Conservation (phyloP, 2,113 vertebrate species). For the Zosterops pallidus region DNA sequence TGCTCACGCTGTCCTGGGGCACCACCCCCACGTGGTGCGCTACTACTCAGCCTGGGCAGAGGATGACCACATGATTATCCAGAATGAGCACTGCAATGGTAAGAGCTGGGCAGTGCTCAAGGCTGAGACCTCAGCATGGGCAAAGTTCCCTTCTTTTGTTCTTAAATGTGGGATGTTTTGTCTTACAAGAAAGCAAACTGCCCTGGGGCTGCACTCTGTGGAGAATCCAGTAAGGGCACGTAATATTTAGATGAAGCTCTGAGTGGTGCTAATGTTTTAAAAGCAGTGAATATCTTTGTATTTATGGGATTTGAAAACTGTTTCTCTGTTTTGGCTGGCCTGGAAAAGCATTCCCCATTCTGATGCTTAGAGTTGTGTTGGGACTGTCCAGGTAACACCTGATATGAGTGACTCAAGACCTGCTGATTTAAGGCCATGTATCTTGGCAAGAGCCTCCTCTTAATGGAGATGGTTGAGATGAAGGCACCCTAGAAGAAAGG, state of each 20-base stretch:
- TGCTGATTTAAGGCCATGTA: background rate
- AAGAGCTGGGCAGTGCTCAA: background rate
- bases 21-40: conserved; percentile 94
- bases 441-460: background rate
- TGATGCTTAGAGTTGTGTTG: background rate
- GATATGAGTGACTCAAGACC: background rate
- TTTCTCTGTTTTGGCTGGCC: background rate
- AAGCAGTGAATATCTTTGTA: background rate
- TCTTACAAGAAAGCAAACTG: background rate
- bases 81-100: conserved; percentile 97
- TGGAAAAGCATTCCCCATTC: background rate
- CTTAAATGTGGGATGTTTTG: background rate
- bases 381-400: background rate
- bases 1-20: conserved; percentile 93
- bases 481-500: background rate
- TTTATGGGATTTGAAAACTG: background rate
- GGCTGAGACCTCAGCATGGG: background rate
- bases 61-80: conserved; percentile 92
- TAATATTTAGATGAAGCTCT: background rate
- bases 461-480: background rate
- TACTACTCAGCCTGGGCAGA: conserved; percentile 97
- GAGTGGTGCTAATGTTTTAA: background rate
- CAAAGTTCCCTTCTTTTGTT: background rate
- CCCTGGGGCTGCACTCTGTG: background rate
- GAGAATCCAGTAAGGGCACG: background rate